Conservation (phyloP, 2,888 invertebrate genomes). For the Parapristionchus giblindavisi region DNA sequence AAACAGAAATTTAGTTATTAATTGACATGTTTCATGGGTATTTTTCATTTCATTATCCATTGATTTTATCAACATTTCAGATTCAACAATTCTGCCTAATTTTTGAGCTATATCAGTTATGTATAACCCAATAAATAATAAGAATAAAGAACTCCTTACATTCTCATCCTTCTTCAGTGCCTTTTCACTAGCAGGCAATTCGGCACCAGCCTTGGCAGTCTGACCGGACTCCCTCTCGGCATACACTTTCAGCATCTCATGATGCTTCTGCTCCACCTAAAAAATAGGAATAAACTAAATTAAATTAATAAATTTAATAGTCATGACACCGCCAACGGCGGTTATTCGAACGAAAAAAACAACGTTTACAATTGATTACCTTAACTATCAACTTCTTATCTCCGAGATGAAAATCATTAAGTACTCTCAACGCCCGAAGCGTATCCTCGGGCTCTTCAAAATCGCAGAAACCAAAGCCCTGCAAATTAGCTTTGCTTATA, state of each 20-base stretch:
- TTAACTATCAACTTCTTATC: conserved; percentile 89
- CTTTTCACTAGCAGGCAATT: conserved; percentile 61
- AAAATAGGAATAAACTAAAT: neutral
- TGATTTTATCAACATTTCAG: too few relatives aligned
- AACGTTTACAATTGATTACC: conserved; percentile 43
- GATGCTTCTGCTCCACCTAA: conserved; percentile 89
- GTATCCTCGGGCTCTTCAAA: conserved; percentile 95
- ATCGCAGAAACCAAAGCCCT: conserved; percentile 96
- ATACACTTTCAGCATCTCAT: conserved; percentile 89
- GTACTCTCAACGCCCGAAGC: conserved; percentile 85
- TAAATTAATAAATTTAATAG: neutral
- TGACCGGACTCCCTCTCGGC: conserved; percentile 36
- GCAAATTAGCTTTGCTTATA: conserved; percentile 54
- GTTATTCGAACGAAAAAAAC: neutral
- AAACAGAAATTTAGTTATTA: too few relatives aligned
- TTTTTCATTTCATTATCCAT: too few relatives aligned
- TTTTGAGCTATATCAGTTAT: too few relatives aligned
- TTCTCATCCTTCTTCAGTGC: conserved; percentile 59
- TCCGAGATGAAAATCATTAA: conserved; percentile 90
- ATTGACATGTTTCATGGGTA: too few relatives aligned
- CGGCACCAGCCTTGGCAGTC: conserved; percentile 41
- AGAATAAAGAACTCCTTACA: conserved; percentile 33
- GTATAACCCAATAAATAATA: neutral
- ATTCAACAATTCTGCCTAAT: too few relatives aligned
- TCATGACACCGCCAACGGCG: neutral